Base-by-base conservation (phyloP, 2,113 vertebrate species). In the Pseudorasbora parva region DNA sequence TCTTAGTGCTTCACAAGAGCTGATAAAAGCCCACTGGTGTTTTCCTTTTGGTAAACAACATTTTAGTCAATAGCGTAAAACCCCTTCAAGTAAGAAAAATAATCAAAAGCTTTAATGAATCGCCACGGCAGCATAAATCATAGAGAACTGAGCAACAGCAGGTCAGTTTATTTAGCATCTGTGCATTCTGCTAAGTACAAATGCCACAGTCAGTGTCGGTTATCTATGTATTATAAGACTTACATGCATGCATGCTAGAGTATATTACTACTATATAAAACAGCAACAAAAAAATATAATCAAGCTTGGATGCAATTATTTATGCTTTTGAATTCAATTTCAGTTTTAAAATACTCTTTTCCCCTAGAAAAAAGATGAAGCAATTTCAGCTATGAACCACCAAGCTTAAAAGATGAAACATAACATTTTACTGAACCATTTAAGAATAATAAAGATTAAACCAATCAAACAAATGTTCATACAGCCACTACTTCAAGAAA, bases 1-100 rank as follows among this genome's bases (percentile, higher is more conserved):
- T 60, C 56, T 60, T 23, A 3, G 37, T 30, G 72, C 37, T 51
- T 43, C 43, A 25, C 33, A 60, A 60, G 56, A 78, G 76, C n/a
- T 60, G 76, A 78, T 45, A 62, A 78, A 78, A 62, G 37, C 21
- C 37, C 14, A 60, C 33, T 23, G 37, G 33, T 60, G 17, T 78
- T 78, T 78, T 62, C 8, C 56, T 43, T 78, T 23, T 43, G 54
- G 56, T 45, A 78, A 60, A 78, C 74, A 77, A 43, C 33, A 60
- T 78, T 78, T 78, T 60, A 74, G 51, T 60, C 30, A 43, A 37
- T 43, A 43, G 10, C 7, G 37, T 59, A 5, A 78, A 78, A 51
- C 43, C 8, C 45, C 11, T 15, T 74, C 72, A 51, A 74, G 72
- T 30, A 74, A 51, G 45, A 51, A 49, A 49, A 21, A 30, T 23